Base-by-base conservation (phyloP, 2,888 invertebrate genomes). In the Phalangium opilio region DNA sequence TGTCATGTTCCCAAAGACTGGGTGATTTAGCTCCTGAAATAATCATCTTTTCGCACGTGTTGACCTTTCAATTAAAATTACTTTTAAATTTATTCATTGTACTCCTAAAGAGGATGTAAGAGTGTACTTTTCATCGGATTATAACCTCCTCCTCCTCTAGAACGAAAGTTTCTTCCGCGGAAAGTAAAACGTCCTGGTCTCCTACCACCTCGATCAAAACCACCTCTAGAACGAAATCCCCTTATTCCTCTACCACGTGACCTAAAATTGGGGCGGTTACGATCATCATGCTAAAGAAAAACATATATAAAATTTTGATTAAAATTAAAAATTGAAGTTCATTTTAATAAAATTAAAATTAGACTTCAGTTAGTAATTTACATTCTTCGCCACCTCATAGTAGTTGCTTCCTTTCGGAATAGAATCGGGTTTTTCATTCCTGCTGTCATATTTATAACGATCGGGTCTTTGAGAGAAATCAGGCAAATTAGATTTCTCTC, bases 361-460 rank as follows among this genome's bases (percentile, higher is more conserved):
- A 8, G 27, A 27, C 27, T 27, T 8, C 4, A 27, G 8, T 27
- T 27, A 27, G 27, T 27, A 27, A 27, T 27, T 27, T 27, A 27
- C 27, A 27, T 27, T 27, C 27, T 27, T 27, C 41, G 43, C 51
- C 50, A 62, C 63, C 55, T 61, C 59, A 53, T 55, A 63, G 45
- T 63, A 63, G 44, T 59, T 59, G 8, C 57, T 50, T 14, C 59
- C 60, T 50, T 58, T 61, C 2, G 63, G 61, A 7, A 59, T 58
- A 42, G 56, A 54, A 36, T 60, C 61, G 12, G 60, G 61, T 32
- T 60, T 59, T 20, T 60, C 58, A 44, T 57, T 50, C 62, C 62
- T 62, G 18, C 56, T 55, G 20, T 61, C 58, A 41, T 59, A 60
- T 39, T 52, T 44, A 48, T 59, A 62, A 44, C 61, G 61, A 44